phyloP scores from a whole-genome alignment of 2,888 invertebrate species.

The Dynastes maya region DNA sequence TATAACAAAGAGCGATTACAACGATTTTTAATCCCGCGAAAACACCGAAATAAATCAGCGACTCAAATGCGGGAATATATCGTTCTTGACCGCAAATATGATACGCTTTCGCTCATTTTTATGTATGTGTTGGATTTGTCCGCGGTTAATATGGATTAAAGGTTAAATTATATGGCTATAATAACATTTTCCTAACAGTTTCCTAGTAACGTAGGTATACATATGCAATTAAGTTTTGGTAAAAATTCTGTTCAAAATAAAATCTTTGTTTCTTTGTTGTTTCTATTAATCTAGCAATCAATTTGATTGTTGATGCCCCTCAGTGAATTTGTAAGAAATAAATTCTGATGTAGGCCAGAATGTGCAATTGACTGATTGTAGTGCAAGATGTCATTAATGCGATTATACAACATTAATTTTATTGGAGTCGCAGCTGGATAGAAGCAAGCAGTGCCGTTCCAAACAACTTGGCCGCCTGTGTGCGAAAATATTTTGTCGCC shows the following conservation, averaged over 20 bases:
- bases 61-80: not conserved
- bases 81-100: not conserved
- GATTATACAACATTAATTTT: too few relatives aligned
- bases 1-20: conserved; percentile 4
- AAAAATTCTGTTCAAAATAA: not conserved
- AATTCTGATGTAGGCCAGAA: too few relatives aligned
- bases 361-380: too few relatives aligned
- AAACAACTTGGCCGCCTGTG: too few relatives aligned
- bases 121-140: not conserved
- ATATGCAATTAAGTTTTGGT: not conserved
- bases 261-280: not conserved
- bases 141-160: not conserved
- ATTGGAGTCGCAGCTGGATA: too few relatives aligned
- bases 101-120: not conserved
- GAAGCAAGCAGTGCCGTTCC: too few relatives aligned
- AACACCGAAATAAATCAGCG: conserved; percentile 30
- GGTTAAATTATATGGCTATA: not conserved
- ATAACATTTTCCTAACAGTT: not conserved
- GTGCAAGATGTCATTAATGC: too few relatives aligned
- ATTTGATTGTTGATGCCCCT: too few relatives aligned
- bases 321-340: too few relatives aligned
- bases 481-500: too few relatives aligned
- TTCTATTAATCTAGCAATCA: too few relatives aligned
- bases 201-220: not conserved
- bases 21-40: conserved; percentile 15